Conservation (phyloP, 2,888 invertebrate species). For the Seladonia tumulorum region DNA sequence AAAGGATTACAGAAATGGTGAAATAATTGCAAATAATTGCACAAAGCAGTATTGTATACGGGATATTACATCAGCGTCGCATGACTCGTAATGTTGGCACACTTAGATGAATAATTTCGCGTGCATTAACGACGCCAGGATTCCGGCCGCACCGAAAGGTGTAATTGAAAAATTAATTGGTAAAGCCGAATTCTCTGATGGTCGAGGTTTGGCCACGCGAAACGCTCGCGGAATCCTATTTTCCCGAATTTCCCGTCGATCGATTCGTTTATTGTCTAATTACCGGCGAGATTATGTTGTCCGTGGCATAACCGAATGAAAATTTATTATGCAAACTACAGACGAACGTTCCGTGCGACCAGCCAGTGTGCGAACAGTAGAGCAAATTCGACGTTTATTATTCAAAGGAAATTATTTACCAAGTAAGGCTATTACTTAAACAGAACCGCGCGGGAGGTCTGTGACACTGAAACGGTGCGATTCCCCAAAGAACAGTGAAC, state of each 20-base stretch:
- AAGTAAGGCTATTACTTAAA: not conserved
- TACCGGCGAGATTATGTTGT: not conserved
- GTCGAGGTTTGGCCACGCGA: not conserved
- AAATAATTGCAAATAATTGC: not conserved
- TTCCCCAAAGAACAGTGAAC: not conserved
- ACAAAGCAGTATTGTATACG: not conserved
- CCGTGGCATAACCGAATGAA: not conserved
- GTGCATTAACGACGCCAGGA: not conserved
- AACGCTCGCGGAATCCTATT: not conserved
- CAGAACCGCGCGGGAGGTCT: not conserved
- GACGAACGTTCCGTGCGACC: not conserved
- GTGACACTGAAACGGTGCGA: not conserved
- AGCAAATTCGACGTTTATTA: not conserved
- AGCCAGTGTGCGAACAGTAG: not conserved
- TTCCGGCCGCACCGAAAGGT: not conserved
- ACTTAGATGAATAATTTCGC: not conserved
- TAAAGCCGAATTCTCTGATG: slow-evolving; percentile 1
- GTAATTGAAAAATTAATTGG: slow-evolving; percentile 12
- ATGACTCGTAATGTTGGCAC: not conserved
- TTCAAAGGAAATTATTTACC: not conserved
- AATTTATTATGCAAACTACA: slow-evolving; percentile 3
- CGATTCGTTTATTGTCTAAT: slow-evolving; percentile 30
- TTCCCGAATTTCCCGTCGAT: not conserved
- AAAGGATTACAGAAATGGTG: too few relatives aligned
- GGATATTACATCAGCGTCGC: not conserved